Percentiles rank a stretch among this genome's conserved stretches.
phyloP scores from a whole-genome alignment of 2,888 invertebrate genomes.

The Rhyacophila evoluta region DNA sequence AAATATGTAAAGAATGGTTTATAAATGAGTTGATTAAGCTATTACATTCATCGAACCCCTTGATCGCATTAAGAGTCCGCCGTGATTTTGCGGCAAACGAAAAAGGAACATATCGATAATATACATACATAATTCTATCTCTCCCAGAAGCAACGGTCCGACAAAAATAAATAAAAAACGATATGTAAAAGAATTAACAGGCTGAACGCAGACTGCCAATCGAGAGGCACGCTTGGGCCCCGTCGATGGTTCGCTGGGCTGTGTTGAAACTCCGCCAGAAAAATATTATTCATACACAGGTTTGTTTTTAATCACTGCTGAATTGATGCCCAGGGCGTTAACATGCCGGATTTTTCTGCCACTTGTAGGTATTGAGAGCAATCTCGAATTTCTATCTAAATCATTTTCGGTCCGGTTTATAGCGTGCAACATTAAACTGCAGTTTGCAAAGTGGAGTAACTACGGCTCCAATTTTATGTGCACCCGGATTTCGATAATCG shows the following conservation, averaged over 20 bases:
- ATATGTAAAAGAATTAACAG: neutral
- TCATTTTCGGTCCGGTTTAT: neutral
- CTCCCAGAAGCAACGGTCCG: neutral
- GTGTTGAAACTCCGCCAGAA: neutral
- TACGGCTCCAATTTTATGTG: no score
- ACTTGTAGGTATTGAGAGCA: constrained; percentile 19
- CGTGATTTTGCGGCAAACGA: neutral
- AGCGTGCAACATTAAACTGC: neutral
- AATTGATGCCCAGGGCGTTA: constrained; percentile 39
- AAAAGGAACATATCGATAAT: neutral
- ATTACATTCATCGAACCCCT: constrained; percentile 26
- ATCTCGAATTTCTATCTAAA: constrained; percentile 16
- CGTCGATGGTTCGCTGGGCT: neutral
- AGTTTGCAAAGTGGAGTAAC: neutral
- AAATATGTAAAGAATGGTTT: constrained; percentile 35
- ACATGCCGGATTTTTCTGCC: constrained; percentile 38
- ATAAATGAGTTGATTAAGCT: constrained; percentile 48
- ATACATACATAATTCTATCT: constrained; percentile 22
- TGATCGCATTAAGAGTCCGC: neutral
- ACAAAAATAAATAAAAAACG: neutral
- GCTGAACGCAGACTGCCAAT: constrained; percentile 29
- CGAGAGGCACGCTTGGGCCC: neutral
- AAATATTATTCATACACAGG: constrained; percentile 27
- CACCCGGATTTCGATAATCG: no score
- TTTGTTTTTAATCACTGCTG: constrained; percentile 40